phyloP scores from a whole-genome alignment of 2,888 invertebrate genomes.

The Dysmachus trigonus region DNA sequence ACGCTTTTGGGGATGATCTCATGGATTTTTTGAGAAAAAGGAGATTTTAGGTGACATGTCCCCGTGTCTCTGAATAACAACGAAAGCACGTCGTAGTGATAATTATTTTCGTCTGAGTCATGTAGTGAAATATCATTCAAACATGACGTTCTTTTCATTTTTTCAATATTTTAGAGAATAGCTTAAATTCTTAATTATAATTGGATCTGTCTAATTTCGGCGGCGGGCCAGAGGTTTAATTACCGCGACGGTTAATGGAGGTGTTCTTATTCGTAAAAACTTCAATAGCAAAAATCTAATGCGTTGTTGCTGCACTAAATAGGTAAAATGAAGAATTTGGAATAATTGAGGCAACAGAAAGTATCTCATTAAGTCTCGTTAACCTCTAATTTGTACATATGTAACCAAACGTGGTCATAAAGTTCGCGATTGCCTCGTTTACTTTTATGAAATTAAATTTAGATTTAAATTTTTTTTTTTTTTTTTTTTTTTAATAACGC shows the following conservation, averaged over 20 bases:
- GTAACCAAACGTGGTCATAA: not conserved
- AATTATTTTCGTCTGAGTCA: not conserved
- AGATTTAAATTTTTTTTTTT: not conserved
- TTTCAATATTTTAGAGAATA: not conserved
- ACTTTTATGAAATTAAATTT: not conserved
- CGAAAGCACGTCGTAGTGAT: not conserved
- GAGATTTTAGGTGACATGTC: not conserved
- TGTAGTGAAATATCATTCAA: not conserved
- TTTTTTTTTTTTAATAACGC: not conserved
- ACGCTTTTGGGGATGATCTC: not conserved
- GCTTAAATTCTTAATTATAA: not conserved
- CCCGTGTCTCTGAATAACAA: not conserved
- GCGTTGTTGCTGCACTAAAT: not conserved
- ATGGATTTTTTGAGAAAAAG: not conserved
- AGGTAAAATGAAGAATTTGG: not conserved
- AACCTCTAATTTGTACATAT: not conserved
- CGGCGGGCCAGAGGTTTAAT: not conserved
- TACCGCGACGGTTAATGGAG: not conserved
- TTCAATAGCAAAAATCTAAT: not conserved
- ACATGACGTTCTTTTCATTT: not conserved
- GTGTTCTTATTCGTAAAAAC: not conserved
- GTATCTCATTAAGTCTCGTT: not conserved
- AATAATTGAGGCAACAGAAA: not conserved
- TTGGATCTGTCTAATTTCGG: not conserved
- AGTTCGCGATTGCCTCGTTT: not conserved